These are phyloP conservation scores for Periophthalmus magnuspinnatus DNA, from an alignment of 2,797 vertebrate genomes.

Conservation along the genomic window DNA sequence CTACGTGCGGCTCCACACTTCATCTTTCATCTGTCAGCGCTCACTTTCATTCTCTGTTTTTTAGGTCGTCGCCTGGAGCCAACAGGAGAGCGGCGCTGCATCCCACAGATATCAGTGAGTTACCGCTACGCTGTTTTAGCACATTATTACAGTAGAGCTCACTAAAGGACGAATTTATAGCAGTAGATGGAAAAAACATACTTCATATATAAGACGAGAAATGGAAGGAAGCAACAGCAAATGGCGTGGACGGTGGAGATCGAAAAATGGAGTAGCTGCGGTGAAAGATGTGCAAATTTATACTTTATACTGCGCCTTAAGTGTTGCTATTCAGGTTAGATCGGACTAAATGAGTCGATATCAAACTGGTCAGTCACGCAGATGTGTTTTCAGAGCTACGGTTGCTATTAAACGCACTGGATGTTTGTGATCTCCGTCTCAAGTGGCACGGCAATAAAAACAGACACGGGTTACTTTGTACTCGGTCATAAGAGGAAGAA, in stretches of 20 bases:
- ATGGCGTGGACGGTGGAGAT: neutral
- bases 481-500: neutral
- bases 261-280: neutral
- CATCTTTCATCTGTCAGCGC: constrained; percentile 35
- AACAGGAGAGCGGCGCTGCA: constrained; percentile 44
- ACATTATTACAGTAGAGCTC: constrained; percentile 20
- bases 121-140: constrained; percentile 21
- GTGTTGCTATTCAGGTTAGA: no score
- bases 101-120: constrained; percentile 61
- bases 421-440: neutral
- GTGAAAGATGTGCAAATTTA: no score
- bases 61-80: constrained; percentile 52
- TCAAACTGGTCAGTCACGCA: neutral
- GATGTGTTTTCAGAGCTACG: neutral
- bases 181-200: constrained; percentile 15
- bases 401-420: neutral
- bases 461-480: neutral
- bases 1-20: constrained; percentile 15
- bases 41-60: constrained; percentile 45
- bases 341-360: neutral
- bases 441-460: neutral
- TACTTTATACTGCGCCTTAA: no score
- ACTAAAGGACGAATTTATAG: constrained; percentile 8
- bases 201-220: neutral
- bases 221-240: neutral